Evolutionary conservation across 2,888 invertebrate species (phyloP), one percentile per base, ranked within the genome.

Genomic region (Epinotia demarniana): DNA sequence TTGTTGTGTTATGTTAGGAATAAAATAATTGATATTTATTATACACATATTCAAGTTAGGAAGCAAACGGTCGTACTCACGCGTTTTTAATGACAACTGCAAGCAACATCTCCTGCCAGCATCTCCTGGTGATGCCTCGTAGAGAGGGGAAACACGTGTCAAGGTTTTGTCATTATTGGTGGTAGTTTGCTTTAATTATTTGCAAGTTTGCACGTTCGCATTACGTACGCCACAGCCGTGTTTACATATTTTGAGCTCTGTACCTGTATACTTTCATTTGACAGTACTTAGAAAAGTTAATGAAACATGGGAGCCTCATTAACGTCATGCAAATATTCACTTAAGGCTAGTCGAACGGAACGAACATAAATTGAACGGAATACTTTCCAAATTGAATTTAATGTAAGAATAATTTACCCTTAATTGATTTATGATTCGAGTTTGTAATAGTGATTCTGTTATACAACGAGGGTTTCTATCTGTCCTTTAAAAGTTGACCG

Each of bases 281-380:
- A 27, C 46, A 13, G 11, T 57, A 27, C 53, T 23, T 55, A 49
- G 9, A 0, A 63, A 60, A 66, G 13, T 75, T 64, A 49, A 71
- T 71, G 60, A 75, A 70, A 27, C 64, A 84, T 82, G 82, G 78
- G 78, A 82, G 82, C 85, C 46, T 86, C 86, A 89, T 89, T 89
- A 87, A 80, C 83, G 86, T 83, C 90, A 90, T 91, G 90, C 90
- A 90, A 92, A 92, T 90, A 91, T 91, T 91, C 90, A 90, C 89
- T 92, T 91, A 89, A 85, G 82, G 82, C 66, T 53, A 67, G 39
- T 58, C 61, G 80, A 82, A 82, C 81, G 81, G 82, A 85, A 80
- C 80, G 84, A 81, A 87, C 88, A 85, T 83, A 80, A 80, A 86
- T 77, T 87, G 86, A 88, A 88, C 89, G 84, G 83, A 84, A 88